These are phyloP conservation scores for Archilochus colubris DNA, from an alignment of 2,113 vertebrate species.

Conservation along the genomic window DNA sequence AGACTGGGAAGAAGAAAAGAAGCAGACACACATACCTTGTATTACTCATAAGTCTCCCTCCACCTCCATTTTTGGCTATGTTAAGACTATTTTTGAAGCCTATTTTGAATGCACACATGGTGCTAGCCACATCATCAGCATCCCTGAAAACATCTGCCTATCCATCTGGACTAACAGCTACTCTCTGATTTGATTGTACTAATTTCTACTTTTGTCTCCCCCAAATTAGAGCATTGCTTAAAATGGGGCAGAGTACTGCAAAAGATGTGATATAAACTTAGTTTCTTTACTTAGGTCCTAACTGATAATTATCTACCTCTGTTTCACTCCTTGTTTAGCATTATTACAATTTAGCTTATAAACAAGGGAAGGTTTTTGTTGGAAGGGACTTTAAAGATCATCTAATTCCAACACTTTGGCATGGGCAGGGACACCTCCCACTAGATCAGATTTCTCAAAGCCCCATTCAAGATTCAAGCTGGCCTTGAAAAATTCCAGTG, in stretches of 20 bases:
- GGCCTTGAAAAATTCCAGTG: too few species aligned
- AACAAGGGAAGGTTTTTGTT: not conserved
- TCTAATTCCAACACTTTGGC: too few species aligned
- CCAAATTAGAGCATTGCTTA: not conserved
- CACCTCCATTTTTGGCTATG: not conserved
- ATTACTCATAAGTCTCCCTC: not conserved
- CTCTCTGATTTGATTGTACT: not conserved
- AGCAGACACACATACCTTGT: not conserved
- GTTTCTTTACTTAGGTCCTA: not conserved
- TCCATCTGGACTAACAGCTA: not conserved
- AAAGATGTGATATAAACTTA: not conserved
- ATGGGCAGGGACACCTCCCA: too few species aligned
- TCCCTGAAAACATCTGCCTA: not conserved
- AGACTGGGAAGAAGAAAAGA: not conserved
- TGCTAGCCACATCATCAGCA: not conserved
- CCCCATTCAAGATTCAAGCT: too few species aligned
- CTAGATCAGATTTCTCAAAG: too few species aligned
- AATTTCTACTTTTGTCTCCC: not conserved
- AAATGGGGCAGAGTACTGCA: not conserved
- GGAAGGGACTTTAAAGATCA: too few species aligned
- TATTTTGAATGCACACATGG: not conserved
- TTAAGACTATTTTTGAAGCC: not conserved
- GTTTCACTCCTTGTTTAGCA: not conserved
- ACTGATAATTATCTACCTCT: not conserved
- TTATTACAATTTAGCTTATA: not conserved